phyloP scores from a whole-genome alignment of 1,140 invertebrate species.

The Lamellibrachia luymesi region DNA sequence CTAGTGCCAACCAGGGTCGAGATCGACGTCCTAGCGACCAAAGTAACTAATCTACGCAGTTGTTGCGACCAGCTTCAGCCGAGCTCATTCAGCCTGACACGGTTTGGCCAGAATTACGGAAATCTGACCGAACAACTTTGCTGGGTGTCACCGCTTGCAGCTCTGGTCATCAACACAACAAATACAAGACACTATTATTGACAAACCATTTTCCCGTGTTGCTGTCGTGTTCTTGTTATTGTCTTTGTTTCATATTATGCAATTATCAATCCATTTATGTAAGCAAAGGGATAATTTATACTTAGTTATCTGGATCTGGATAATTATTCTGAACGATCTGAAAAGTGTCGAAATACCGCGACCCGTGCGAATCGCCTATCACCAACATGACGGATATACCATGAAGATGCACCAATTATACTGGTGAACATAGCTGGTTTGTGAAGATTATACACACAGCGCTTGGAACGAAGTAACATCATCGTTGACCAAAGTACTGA shows the following conservation, averaged over 20 bases:
- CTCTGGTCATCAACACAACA: background rate
- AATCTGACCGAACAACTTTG: background rate
- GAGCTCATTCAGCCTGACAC: background rate
- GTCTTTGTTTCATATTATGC: background rate
- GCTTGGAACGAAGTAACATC: too few relatives aligned
- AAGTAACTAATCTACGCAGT: background rate
- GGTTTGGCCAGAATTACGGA: background rate
- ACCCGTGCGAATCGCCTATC: too few relatives aligned
- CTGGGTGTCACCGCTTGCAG: background rate
- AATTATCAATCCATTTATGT: too few relatives aligned
- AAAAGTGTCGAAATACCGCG: too few relatives aligned
- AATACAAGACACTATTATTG: background rate
- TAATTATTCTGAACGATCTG: too few relatives aligned
- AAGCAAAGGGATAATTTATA: too few relatives aligned
- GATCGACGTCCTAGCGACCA: background rate
- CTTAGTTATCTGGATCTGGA: too few relatives aligned
- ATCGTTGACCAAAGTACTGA: too few relatives aligned
- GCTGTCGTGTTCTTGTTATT: background rate
- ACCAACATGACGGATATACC: too few relatives aligned
- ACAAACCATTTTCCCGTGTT: background rate
- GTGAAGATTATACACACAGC: too few relatives aligned
- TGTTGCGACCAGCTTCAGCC: background rate
- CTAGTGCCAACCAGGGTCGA: background rate
- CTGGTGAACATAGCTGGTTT: too few relatives aligned
- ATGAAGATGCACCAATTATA: too few relatives aligned